These are phyloP conservation scores for Urocolius indicus DNA, from an alignment of 2,113 vertebrate genomes.

Conservation along the genomic window DNA sequence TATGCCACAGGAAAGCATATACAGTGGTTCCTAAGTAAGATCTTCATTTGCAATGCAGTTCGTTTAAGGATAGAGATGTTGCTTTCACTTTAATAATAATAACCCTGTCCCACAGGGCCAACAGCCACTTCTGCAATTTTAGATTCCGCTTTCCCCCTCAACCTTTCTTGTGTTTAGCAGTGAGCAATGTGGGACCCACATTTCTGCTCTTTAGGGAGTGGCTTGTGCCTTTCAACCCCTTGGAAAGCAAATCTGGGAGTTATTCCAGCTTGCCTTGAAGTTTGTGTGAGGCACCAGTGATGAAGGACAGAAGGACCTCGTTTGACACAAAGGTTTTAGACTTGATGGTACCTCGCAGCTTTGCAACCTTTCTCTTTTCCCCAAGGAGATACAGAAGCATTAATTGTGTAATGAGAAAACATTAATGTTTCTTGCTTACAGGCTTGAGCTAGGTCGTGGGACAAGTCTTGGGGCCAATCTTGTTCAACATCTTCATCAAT, in stretches of 20 bases:
- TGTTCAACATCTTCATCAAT: too few relatives aligned
- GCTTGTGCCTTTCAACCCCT: not conserved
- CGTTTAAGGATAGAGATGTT: not conserved
- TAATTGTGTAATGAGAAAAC: not conserved
- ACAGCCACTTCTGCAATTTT: not conserved
- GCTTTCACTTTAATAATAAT: not conserved
- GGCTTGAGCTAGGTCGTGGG: not conserved
- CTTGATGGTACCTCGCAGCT: not conserved
- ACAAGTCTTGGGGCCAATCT: not conserved
- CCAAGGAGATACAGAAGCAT: not conserved
- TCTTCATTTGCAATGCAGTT: not conserved
- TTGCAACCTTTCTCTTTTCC: not conserved
- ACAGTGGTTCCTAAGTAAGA: not conserved
- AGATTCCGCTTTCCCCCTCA: not conserved
- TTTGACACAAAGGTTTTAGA: not conserved
- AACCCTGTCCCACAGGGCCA: not conserved
- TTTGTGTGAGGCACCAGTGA: not conserved
- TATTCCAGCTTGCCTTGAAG: not conserved
- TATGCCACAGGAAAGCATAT: not conserved
- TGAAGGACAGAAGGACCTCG: not conserved
- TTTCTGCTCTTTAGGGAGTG: not conserved
- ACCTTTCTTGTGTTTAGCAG: not conserved
- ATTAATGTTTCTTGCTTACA: not conserved
- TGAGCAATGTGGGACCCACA: rapidly evolving
- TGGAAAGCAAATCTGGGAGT: not conserved